These are phyloP conservation scores for Parazoanthus swiftii DNA, from an alignment of 92 coral and sea anemone species.

Conservation along the genomic window DNA sequence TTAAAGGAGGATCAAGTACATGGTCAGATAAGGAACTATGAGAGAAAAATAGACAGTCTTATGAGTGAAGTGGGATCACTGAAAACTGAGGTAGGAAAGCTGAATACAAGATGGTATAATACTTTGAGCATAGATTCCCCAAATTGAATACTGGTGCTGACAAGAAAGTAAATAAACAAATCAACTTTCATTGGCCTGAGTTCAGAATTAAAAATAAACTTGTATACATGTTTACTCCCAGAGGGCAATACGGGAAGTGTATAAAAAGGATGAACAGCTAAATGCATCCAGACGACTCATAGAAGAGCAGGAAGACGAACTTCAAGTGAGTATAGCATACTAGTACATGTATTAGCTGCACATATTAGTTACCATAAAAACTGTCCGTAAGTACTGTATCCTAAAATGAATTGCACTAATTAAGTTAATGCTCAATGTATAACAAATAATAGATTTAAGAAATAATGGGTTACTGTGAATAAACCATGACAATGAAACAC, in stretches of 20 bases:
- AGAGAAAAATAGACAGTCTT: constrained; percentile 85
- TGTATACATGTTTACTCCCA: constrained; percentile 59
- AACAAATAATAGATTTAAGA: not conserved
- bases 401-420: too few relatives aligned
- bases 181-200: not conserved
- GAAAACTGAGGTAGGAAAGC: constrained; percentile 68
- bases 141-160: not conserved
- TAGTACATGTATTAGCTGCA: not conserved
- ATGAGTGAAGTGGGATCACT: constrained; percentile 95
- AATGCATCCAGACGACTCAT: constrained; percentile 85
- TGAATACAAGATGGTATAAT: not conserved
- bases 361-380: too few relatives aligned
- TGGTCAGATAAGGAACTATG: constrained; percentile 83
- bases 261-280: constrained; percentile 88
- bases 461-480: not conserved
- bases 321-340: constrained; percentile 51
- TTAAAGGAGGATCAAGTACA: constrained; percentile 81
- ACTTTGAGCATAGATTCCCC: not conserved
- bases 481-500: not conserved
- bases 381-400: too few relatives aligned
- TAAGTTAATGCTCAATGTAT: not conserved
- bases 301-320: constrained; percentile 88
- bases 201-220: too few relatives aligned
- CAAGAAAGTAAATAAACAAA: not conserved
- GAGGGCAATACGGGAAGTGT: constrained; percentile 62